Evolutionary conservation across 1,140 invertebrate genomes (phyloP), one percentile per base, ranked within the genome.

Genomic region (Metopolophium dirhodum): DNA sequence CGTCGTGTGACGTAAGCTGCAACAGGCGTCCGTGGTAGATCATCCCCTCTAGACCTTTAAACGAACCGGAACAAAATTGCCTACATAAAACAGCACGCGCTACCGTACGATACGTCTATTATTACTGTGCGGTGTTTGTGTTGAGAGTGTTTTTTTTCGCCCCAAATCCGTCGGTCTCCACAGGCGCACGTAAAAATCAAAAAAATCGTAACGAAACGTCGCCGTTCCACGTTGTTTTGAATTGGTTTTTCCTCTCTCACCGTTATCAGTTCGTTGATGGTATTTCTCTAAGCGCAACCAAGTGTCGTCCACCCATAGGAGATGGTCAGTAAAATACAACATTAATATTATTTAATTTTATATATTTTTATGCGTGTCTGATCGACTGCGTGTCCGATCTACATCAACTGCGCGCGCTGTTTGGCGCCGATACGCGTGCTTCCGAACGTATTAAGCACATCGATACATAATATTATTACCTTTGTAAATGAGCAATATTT

Each of bases 31-130:
- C 14, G 11, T 54, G 37, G 45, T 37, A 37, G 77, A 85, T 93
- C 91, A 86, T 93, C 82, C 91, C 91, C 91, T 26, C 82, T 85
- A 93, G 91, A 93, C 82, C 91, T 93, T 57, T 86, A 54, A 93
- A 86, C 82, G 82, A 93, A 93, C 91, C 91, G 91, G 68, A 93
- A 93, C 91, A 93, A 77, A 93, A 86, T 41, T 35, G 77, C 49
- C 49, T 57, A 86, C 77, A 93, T 93, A 93, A 85, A 93, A 93
- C 91, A 35, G 49, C 91, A 85, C 49, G 82, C 91, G 49, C 82
- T 54, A 45, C 49, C 49, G 82, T 54, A 86, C 14, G 20, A 83
- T 82, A 51, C 26, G 91, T 93, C 91, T 85, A 54, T 93, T 77
- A 77, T 93, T 45, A 82, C 49, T 45, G 30, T 23, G 47, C 82